phyloP scores from a whole-genome alignment of 2,113 vertebrate genomes.

The Ciconia boyciana region DNA sequence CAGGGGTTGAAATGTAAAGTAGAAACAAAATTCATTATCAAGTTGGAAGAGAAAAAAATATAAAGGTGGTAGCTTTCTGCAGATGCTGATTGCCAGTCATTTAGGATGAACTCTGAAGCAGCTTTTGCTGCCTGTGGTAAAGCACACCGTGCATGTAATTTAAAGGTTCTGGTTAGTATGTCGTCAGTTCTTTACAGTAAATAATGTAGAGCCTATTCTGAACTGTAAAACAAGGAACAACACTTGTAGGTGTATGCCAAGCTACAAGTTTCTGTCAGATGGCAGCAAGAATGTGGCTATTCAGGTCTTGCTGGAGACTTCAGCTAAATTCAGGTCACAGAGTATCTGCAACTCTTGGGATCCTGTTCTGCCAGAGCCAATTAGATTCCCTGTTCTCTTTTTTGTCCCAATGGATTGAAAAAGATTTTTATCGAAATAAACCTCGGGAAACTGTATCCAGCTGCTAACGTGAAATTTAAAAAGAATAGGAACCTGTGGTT shows the following conservation, averaged over 20 bases:
- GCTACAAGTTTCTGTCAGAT: slow-evolving; percentile 21
- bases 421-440: slow-evolving; percentile 40
- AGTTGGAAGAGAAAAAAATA: background rate
- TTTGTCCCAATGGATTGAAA: background rate
- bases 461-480: slow-evolving; percentile 45
- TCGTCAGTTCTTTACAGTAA: background rate
- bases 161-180: background rate
- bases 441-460: slow-evolving; percentile 15
- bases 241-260: background rate
- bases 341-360: background rate
- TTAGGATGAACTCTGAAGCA: slow-evolving; percentile 22
- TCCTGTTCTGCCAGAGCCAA: background rate
- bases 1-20: background rate
- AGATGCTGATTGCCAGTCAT: background rate
- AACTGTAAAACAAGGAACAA: slow-evolving; percentile 13
- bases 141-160: background rate
- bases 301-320: slow-evolving; percentile 38
- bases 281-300: slow-evolving; percentile 24
- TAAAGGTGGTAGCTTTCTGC: background rate
- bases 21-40: slow-evolving; percentile 2
- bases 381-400: slow-evolving; percentile 25
- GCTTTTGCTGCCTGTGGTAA: background rate
- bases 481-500: slow-evolving; percentile 24
- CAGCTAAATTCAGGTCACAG: background rate
- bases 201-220: background rate